These are phyloP conservation scores for Scleropages formosus DNA, from an alignment of 2,797 vertebrate species.

Conservation along the genomic window DNA sequence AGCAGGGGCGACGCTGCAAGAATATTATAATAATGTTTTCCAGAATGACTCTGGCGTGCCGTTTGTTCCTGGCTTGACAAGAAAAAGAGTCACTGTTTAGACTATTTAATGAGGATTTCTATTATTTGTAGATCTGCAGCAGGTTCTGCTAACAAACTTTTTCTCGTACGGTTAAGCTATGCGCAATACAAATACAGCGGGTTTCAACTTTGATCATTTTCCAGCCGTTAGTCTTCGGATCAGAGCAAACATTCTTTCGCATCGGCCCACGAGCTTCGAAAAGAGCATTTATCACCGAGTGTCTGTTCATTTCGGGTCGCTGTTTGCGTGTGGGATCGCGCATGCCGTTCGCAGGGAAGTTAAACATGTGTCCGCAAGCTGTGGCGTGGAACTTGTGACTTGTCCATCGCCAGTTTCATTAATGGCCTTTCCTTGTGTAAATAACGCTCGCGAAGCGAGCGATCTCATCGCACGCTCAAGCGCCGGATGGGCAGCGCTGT, in stretches of 20 bases:
- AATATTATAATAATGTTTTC: too few species aligned
- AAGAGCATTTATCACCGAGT: slow-evolving; percentile 29
- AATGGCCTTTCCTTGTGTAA: neutral
- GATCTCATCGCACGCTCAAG: neutral
- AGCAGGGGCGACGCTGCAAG: too few species aligned
- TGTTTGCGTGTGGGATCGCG: slow-evolving; percentile 13
- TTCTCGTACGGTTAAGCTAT: neutral
- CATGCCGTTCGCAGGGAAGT: slow-evolving; percentile 37
- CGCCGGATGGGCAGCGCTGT: neutral
- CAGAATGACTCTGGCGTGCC: slow-evolving; percentile 5
- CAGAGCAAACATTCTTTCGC: slow-evolving; percentile 18
- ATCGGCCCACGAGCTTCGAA: slow-evolving; percentile 34
- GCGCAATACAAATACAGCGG: slow-evolving; percentile 2
- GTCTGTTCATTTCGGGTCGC: slow-evolving; percentile 40
- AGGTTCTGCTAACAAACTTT: neutral
- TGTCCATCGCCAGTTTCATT: slow-evolving; percentile 38
- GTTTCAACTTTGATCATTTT: slow-evolving; percentile 1
- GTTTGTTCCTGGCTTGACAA: neutral
- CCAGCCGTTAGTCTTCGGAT: neutral
- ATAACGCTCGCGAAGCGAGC: slow-evolving; percentile 11
- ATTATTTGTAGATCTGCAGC: neutral
- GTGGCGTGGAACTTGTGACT: slow-evolving; percentile 36
- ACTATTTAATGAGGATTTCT: neutral
- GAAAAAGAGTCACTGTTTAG: neutral
- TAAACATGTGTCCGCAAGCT: slow-evolving; percentile 40